Evolutionary conservation across 2,888 invertebrate species (phyloP).

Genomic region (Xestia ashworthii): DNA sequence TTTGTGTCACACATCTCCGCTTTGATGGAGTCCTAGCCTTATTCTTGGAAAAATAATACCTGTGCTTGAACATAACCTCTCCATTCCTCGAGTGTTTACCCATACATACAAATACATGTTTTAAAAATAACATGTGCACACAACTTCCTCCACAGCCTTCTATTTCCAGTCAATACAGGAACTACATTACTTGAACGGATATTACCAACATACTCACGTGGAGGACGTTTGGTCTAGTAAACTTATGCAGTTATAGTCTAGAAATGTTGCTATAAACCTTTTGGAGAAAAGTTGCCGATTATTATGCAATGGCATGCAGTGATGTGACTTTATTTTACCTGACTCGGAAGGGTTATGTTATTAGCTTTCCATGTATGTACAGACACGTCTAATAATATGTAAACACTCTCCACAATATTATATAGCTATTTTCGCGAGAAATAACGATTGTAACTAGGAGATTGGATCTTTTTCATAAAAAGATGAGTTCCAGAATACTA

Average conservation of each 20-base stretch:
- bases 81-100: not conserved
- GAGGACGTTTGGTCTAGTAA: conserved; percentile 36
- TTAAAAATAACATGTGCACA: conserved; percentile 25
- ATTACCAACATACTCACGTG: conserved; percentile 57
- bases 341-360: not conserved
- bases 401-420: no score
- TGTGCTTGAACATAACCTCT: not conserved
- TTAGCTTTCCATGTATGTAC: no score
- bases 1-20: no score
- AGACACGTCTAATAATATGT: no score
- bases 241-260: conserved; percentile 25
- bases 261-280: conserved; percentile 47
- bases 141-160: conserved; percentile 13
- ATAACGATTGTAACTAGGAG: no score
- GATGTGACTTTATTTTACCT: not conserved
- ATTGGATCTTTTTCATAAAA: no score
- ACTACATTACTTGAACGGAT: conserved; percentile 46
- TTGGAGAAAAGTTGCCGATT: conserved; percentile 10
- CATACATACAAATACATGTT: conserved; percentile 8
- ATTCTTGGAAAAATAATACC: no score
- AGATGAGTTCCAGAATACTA: no score
- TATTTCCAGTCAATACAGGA: conserved; percentile 39
- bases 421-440: no score
- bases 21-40: no score
- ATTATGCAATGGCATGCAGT: conserved; percentile 19